Evolutionary conservation across 2,113 vertebrate species (phyloP).

Genomic region (Campylomormyrus numenius): DNA sequence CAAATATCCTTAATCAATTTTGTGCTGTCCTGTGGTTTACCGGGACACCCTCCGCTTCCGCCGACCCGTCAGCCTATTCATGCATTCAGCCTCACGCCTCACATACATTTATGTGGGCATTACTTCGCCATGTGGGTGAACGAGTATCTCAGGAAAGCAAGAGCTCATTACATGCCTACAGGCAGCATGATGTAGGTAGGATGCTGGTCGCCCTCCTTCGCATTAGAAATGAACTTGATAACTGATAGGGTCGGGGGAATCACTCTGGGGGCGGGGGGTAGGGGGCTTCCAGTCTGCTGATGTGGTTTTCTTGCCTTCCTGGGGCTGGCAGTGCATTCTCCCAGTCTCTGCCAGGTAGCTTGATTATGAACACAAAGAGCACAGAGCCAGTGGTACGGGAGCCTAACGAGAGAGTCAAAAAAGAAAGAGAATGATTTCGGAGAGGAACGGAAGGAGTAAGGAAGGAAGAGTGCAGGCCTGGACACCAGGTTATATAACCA

Average conservation of each 20-base stretch:
- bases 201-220: neutral
- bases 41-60: neutral
- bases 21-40: neutral
- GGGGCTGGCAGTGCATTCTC: neutral
- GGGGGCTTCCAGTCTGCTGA: neutral
- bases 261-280: neutral
- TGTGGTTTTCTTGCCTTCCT: neutral
- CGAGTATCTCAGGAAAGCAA: neutral
- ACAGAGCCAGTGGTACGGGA: neutral
- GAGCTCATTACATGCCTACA: neutral
- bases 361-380: neutral
- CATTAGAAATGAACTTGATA: neutral
- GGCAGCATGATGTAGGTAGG: neutral
- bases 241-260: neutral
- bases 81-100: neutral
- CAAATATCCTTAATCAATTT: neutral
- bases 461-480: constrained; percentile 28
- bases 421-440: neutral
- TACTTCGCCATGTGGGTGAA: neutral
- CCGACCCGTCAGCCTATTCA: neutral
- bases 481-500: neutral
- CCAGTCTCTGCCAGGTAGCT: neutral
- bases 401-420: constrained; percentile 11
- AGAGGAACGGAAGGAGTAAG: constrained; percentile 24
- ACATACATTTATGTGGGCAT: neutral